Evolutionary conservation across 2,797 vertebrate species (phyloP).

Genomic region (Simalia tracyae): DNA sequence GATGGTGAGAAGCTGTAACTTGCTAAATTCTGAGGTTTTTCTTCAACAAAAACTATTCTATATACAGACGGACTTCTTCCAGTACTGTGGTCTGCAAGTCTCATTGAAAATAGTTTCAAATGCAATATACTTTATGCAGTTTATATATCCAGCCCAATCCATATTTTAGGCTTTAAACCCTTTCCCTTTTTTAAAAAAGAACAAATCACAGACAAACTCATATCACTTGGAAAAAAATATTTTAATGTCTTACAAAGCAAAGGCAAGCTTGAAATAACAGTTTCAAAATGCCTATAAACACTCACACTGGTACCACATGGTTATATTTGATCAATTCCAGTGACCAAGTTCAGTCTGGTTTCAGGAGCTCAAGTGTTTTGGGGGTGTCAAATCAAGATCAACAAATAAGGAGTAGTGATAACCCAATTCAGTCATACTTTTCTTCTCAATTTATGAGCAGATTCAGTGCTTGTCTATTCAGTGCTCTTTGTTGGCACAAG

Average conservation of each 20-base stretch:
- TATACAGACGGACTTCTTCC: slow-evolving; percentile 63
- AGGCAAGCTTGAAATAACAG: slow-evolving; percentile 15
- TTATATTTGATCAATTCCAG: slow-evolving; percentile 10
- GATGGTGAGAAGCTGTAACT: slow-evolving; percentile 67
- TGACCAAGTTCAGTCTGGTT: slow-evolving; percentile 25
- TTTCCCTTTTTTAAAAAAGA: slow-evolving; percentile 38
- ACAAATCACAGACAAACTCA: slow-evolving; percentile 7
- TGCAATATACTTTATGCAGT: slow-evolving; percentile 56
- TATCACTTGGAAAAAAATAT: slow-evolving; percentile 33
- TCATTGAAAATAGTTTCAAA: slow-evolving; percentile 66
- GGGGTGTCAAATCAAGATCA: neutral
- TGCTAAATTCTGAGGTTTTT: slow-evolving; percentile 70
- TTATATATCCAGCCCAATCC: slow-evolving; percentile 55
- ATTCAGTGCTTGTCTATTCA: neutral
- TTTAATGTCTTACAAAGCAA: slow-evolving; percentile 31
- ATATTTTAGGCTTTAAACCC: slow-evolving; percentile 33
- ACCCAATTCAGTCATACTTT: neutral
- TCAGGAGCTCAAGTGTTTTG: slow-evolving; percentile 27
- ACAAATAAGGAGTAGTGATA: neutral
- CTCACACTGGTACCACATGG: neutral
- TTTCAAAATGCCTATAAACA: slow-evolving; percentile 16
- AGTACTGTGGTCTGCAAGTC: slow-evolving; percentile 64
- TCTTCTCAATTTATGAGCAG: neutral
- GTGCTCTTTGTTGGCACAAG: neutral
- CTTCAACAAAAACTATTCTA: slow-evolving; percentile 68